phyloP scores from a whole-genome alignment of 2,888 invertebrate species.

The Kryphioiulus occultus region DNA sequence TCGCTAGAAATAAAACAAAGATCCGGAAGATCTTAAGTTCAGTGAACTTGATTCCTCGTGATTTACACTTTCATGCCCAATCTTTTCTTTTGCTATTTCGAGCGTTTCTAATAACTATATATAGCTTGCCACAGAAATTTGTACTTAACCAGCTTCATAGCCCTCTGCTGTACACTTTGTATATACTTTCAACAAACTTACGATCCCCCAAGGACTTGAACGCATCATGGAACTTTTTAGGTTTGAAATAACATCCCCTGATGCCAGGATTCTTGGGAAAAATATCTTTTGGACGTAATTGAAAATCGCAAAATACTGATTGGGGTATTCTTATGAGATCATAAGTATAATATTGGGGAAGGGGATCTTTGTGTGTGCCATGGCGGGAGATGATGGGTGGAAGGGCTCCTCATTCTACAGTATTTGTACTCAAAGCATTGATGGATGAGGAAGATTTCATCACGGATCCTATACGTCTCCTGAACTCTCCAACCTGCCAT shows the following conservation, averaged over 20 bases:
- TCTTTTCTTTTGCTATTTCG: neutral
- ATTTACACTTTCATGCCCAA: neutral
- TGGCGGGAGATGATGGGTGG: too few species aligned
- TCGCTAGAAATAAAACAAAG: neutral
- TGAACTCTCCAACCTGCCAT: too few species aligned
- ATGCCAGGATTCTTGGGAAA: neutral
- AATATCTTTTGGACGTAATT: neutral
- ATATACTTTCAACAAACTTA: neutral
- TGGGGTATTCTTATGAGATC: too few species aligned
- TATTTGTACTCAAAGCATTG: too few species aligned
- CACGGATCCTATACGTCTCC: too few species aligned
- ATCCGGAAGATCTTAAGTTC: neutral
- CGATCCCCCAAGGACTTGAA: neutral
- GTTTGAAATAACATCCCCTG: neutral
- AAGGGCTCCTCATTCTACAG: too few species aligned
- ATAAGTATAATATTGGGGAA: too few species aligned
- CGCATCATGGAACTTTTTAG: neutral
- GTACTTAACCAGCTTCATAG: neutral
- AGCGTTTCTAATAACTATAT: constrained; percentile 5
- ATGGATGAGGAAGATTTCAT: too few species aligned
- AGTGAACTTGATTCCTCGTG: neutral
- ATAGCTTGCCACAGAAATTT: neutral
- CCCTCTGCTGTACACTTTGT: neutral
- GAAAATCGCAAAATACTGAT: neutral
- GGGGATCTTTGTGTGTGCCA: too few species aligned